Evolutionary conservation across 2,888 invertebrate species (phyloP).

Genomic region (Drosophila nigricruria): DNA sequence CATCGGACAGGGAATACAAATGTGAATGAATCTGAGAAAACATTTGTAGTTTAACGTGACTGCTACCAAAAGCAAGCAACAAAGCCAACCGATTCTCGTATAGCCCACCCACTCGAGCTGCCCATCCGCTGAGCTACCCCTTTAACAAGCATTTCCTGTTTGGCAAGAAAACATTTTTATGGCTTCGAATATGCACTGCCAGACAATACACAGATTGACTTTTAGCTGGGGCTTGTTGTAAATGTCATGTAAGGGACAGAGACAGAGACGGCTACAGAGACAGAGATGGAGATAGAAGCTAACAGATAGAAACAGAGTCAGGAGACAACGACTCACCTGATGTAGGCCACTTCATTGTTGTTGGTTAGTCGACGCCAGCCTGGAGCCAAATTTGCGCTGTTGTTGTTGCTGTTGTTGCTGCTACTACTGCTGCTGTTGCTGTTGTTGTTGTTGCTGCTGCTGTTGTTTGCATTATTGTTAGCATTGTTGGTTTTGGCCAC

Average conservation of each 20-base stretch:
- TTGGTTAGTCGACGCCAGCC: constrained; percentile 92
- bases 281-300: constrained; percentile 56
- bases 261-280: background rate
- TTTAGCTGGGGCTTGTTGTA: constrained; percentile 63
- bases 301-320: constrained; percentile 32
- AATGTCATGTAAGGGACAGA: constrained; percentile 61
- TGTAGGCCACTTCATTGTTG: constrained; percentile 91
- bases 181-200: constrained; percentile 66
- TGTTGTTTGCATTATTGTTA: constrained; percentile 27
- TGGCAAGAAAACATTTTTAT: constrained; percentile 67
- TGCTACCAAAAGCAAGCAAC: background rate
- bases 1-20: constrained; percentile 7
- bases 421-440: constrained; percentile 27
- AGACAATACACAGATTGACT: constrained; percentile 76
- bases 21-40: constrained; percentile 33
- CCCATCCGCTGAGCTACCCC: constrained; percentile 15
- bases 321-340: constrained; percentile 87
- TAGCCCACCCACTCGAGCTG: background rate
- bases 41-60: constrained; percentile 38
- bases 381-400: constrained; percentile 88
- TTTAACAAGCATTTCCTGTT: constrained; percentile 67
- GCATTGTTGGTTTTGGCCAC: constrained; percentile 61
- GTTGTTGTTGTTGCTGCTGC: constrained; percentile 33
- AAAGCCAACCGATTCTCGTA: background rate
- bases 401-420: constrained; percentile 31